Base-by-base conservation (phyloP, 1,140 invertebrate species). In the Meloidogyne exigua region DNA sequence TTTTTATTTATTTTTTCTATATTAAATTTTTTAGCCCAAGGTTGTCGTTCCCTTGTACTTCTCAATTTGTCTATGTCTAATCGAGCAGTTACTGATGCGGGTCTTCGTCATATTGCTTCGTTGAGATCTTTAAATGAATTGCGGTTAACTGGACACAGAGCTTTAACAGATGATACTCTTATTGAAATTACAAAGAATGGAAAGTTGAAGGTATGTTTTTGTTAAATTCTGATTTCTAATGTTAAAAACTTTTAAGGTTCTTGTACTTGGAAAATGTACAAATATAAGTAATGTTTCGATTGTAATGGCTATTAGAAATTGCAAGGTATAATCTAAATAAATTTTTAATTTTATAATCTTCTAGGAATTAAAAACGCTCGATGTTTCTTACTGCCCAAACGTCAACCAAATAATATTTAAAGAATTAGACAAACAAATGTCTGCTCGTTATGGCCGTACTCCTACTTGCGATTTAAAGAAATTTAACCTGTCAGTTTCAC, bases 351-450 rank as follows among this genome's bases (percentile, higher is more conserved):
- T 23, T 11, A 69, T 49, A 21, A 9, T 71, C 10, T 18, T 21
- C 7, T 28, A 71, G 69, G 18, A 39, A 18, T 28, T 71, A 44
- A 15, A 32, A 15, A 64, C 21, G 12, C 57, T 73, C 32, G 72
- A 73, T 21, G 28, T 73, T 18, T 73, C 72, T 18, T 73, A 62
- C 12, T 73, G 72, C 36, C 26, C 65, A 36, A 65, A 65, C 7
- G 72, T 73, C n/a, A 73, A 44, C 0, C 72, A 25, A 39, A 32
- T 73, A 0, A 73, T 73, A 42, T 73, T 73, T 32, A 62, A 21
- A 28, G 72, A 73, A 64, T 65, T 73, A 10, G 65, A 73, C 57
- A 73, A 73, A 65, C 23, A 39, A 21, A 73, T 73, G 57, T 62
- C 36, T 15, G 32, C 13, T 26, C 72, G 57, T 28, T 65, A 64